Conservation (phyloP, 1,140 invertebrate species). For the Psilanteris sp. region DNA sequence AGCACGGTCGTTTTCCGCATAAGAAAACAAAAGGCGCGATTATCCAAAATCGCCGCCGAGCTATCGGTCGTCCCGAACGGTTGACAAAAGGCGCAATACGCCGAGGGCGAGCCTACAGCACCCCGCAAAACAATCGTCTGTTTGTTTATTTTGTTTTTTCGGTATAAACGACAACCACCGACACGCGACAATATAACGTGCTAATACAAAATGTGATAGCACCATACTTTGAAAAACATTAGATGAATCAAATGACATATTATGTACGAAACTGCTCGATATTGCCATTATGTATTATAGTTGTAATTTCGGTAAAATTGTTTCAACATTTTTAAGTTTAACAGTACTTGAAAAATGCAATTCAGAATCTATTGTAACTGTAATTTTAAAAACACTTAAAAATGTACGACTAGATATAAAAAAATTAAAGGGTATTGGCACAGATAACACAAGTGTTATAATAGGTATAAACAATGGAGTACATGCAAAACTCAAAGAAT, state of each 20-base stretch:
- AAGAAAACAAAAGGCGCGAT: no score
- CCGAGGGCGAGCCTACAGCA: no score
- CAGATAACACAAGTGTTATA: conserved; percentile 73
- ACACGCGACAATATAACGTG: no score
- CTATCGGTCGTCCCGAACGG: no score
- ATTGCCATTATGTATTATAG: conserved; percentile 42
- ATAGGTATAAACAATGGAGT: conserved; percentile 72
- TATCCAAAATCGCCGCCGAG: no score
- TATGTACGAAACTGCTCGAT: conserved; percentile 43
- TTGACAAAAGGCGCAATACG: no score
- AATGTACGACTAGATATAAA: conserved; percentile 43
- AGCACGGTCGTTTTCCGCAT: no score
- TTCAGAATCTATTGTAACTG: conserved; percentile 17
- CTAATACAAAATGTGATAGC: no score
- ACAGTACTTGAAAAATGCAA: neutral
- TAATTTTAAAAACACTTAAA: conserved; percentile 3
- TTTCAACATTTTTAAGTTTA: conserved; percentile 19
- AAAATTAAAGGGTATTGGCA: conserved; percentile 70
- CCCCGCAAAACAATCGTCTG: no score
- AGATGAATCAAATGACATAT: conserved; percentile 60
- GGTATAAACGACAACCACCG: no score
- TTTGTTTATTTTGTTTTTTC: no score
- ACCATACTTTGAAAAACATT: no score
- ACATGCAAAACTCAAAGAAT: conserved; percentile 58
- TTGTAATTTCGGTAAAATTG: neutral